phyloP scores from a whole-genome alignment of 2,888 invertebrate species.

The Muschampia plurimacula region DNA sequence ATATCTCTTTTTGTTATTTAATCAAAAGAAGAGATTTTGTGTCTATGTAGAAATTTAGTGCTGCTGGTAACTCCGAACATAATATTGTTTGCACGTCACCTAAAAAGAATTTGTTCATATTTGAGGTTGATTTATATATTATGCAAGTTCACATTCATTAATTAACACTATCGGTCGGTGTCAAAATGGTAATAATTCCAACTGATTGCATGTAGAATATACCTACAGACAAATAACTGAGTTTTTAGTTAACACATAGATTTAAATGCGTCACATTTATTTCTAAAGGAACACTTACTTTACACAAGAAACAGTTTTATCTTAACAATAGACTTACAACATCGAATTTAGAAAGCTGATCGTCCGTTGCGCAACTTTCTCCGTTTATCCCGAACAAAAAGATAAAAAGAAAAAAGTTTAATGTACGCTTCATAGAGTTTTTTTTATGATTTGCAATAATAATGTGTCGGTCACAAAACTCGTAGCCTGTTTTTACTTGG shows the following conservation, averaged over 20 bases:
- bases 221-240: background rate
- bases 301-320: conserved; percentile 55
- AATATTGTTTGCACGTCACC: no score
- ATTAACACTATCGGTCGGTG: conserved; percentile 9
- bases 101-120: no score
- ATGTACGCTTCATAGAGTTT: conserved; percentile 55
- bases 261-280: conserved; percentile 34
- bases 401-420: conserved; percentile 66
- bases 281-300: conserved; percentile 53
- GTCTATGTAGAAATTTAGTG: no score
- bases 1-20: no score
- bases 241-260: background rate
- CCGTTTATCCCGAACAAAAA: conserved; percentile 77
- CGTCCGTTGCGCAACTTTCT: conserved; percentile 80
- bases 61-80: no score
- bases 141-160: conserved; percentile 10
- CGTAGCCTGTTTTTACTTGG: conserved; percentile 49
- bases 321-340: conserved; percentile 65
- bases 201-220: conserved; percentile 8
- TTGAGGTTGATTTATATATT: conserved; percentile 10
- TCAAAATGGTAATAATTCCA: conserved; percentile 19
- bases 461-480: conserved; percentile 52
- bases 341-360: conserved; percentile 80
- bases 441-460: conserved; percentile 64
- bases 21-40: no score